A percentile compares a stretch with the other conserved stretches of the same genome.
phyloP scores from a whole-genome alignment of 2,888 invertebrate genomes.

The Andrena trimmerana region DNA sequence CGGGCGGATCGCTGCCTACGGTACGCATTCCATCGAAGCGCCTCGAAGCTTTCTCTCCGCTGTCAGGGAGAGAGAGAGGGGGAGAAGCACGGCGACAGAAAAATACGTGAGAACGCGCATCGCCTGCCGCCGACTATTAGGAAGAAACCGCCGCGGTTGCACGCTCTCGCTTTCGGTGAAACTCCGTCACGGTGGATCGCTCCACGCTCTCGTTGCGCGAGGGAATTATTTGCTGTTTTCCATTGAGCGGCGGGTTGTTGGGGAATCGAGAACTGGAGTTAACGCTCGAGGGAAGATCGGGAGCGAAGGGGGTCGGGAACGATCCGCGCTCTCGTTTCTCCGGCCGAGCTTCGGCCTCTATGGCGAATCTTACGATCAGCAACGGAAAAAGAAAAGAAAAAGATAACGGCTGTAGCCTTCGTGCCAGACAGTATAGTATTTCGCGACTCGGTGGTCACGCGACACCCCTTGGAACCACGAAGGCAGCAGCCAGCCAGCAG shows the following conservation, averaged over 20 bases:
- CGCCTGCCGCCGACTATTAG: constrained; percentile 43
- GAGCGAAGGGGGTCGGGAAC: constrained; percentile 26
- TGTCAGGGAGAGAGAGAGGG: not conserved
- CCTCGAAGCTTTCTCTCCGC: constrained; percentile 61
- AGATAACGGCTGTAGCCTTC: constrained; percentile 69
- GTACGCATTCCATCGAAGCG: constrained; percentile 63
- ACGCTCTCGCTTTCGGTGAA: constrained; percentile 50
- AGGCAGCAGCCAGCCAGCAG: constrained; percentile 35
- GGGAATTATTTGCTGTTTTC: constrained; percentile 19
- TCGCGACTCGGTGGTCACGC: constrained; percentile 73
- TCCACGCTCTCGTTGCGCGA: constrained; percentile 11
- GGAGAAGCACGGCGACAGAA: constrained; percentile 39
- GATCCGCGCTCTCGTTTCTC: constrained; percentile 48
- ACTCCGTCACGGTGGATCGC: constrained; percentile 27
- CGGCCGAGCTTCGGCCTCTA: constrained; percentile 38
- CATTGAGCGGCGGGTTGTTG: constrained; percentile 13
- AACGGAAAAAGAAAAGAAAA: constrained; percentile 58
- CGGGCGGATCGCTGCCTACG: constrained; percentile 56
- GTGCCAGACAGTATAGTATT: constrained; percentile 72
- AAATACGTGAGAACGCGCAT: constrained; percentile 70
- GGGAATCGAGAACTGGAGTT: not conserved
- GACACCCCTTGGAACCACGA: constrained; percentile 69
- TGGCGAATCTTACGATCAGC: constrained; percentile 65
- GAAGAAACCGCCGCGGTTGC: constrained; percentile 45
- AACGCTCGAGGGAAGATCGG: constrained; percentile 41